Base-by-base conservation (phyloP, 2,888 invertebrate species). In the Argyra leucocephala region DNA sequence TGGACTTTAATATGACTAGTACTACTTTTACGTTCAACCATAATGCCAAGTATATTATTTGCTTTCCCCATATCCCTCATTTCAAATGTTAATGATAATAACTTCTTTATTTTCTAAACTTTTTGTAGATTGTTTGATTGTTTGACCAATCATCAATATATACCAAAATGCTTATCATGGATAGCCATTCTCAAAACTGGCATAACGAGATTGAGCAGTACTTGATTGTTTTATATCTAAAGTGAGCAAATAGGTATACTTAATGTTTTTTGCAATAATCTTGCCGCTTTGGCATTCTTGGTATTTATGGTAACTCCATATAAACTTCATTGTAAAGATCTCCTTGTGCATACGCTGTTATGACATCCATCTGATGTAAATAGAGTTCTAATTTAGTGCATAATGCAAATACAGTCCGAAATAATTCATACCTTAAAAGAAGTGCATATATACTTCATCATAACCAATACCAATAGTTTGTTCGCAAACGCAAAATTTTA, bases 271-370 rank as follows among this genome's bases (percentile, higher is more conserved):
- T 63, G 26, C 63, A 58, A 58, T 3, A 58, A 10, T 58, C 63
- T 58, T 61, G 65, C 68, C 60, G 63, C 64, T 15, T 70, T n/a
- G 3, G 1, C 15, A n/a, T 61, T 5, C n/a, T 26, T 7, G 5
- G 6, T 26, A n/a, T 26, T n/a, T 24, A n/a, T n/a, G 61, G 61
- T n/a, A 7, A 18, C n/a, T 61, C 26, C 31, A 61, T 61, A 31
- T 61, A 61, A 26, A 61, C n/a, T 18, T 61, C 61, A n/a, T 61
- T n/a, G 26, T 61, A 3, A 2, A 61, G 24, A 24, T 61, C 61
- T n/a, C 7, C 60, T 18, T 60, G 60, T 24, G 24, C 23, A 24
- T 24, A 60, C 7, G 26, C 26, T 3, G 24, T 61, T 15, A 24
- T 10, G 15, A 61, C 61, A 61, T 61, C 61, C 61, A 61, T 61